Evolutionary conservation across 2,888 invertebrate genomes (phyloP).

Genomic region (Graphium colonna): DNA sequence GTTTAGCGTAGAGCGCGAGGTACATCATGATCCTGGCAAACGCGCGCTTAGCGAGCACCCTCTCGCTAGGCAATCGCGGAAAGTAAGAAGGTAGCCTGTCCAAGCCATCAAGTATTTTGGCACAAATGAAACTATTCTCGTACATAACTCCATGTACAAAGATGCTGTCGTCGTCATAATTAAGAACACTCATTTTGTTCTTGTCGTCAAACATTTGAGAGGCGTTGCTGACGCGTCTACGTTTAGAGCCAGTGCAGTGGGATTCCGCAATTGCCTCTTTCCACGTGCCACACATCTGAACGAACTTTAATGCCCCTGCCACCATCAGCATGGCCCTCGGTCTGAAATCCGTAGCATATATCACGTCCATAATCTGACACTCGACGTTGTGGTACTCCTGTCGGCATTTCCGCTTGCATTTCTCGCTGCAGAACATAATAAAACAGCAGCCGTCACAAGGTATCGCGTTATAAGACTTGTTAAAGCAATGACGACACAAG

Average conservation of each 20-base stretch:
- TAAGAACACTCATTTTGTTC: constrained; percentile 15
- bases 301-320: constrained; percentile 8
- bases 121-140: constrained; percentile 11
- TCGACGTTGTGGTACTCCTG: constrained; percentile 27
- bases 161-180: constrained; percentile 2
- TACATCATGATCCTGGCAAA: constrained; percentile 16
- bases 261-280: constrained; percentile 4
- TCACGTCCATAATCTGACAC: constrained; percentile 24
- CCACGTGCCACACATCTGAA: constrained; percentile 13
- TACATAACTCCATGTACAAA: constrained; percentile 14
- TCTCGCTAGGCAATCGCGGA: background rate
- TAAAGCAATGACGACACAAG: constrained; percentile 32
- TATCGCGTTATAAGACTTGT: constrained; percentile 25
- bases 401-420: constrained; percentile 23
- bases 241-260: constrained; percentile 4
- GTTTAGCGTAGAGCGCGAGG: constrained; percentile 3
- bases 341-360: background rate
- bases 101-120: constrained; percentile 12
- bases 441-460: constrained; percentile 27
- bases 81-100: constrained; percentile 12
- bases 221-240: constrained; percentile 1
- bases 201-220: constrained; percentile 15
- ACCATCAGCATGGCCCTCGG: constrained; percentile 10
- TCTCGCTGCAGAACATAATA: constrained; percentile 25
- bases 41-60: constrained; percentile 4